Base-by-base conservation (phyloP, 1,140 invertebrate genomes). In the Homalodisca vitripennis region DNA sequence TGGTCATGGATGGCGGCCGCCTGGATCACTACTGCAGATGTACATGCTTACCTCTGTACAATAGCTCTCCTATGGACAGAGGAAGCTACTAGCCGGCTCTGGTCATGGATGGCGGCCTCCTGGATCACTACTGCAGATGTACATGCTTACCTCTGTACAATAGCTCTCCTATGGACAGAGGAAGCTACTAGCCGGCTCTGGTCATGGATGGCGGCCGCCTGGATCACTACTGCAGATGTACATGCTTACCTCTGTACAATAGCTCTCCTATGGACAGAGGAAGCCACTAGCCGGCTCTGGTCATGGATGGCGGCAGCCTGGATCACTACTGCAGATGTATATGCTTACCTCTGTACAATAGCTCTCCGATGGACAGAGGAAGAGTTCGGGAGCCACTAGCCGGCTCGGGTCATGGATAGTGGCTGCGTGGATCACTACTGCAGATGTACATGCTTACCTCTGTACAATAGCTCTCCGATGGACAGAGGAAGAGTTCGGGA, bases 201-300 rank as follows among this genome's bases (percentile, higher is more conserved):
- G n/a, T n/a, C n/a, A n/a, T n/a, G n/a, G n/a, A n/a, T n/a, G n/a
- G n/a, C n/a, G n/a, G n/a, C n/a, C n/a, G n/a, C n/a, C n/a, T n/a
- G n/a, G n/a, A n/a, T n/a, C n/a, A n/a, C n/a, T n/a, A n/a, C n/a
- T n/a, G n/a, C n/a, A n/a, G n/a, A n/a, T n/a, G n/a, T n/a, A n/a
- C n/a, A n/a, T n/a, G n/a, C n/a, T n/a, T 66, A 76, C 75, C 74
- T 76, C 75, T 2, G 72, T 69, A 55, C 75, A 74, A 41, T 76
- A 76, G 30, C 74, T 72, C 31, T 72, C 53, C 12, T 70, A 63
- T 3, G 75, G 74, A 67, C 75, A 76, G 17, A 70, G 47, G 31
- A 72, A 76, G 73, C 47, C 12, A 72, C 69, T 47, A 68, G 47
- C 57, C 69, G 57, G 53, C 74, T 76, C 55, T 75, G 74, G 29